phyloP scores from a whole-genome alignment of 35 echinoderm and acorn worm genomes.

The Apostichopus californicus region DNA sequence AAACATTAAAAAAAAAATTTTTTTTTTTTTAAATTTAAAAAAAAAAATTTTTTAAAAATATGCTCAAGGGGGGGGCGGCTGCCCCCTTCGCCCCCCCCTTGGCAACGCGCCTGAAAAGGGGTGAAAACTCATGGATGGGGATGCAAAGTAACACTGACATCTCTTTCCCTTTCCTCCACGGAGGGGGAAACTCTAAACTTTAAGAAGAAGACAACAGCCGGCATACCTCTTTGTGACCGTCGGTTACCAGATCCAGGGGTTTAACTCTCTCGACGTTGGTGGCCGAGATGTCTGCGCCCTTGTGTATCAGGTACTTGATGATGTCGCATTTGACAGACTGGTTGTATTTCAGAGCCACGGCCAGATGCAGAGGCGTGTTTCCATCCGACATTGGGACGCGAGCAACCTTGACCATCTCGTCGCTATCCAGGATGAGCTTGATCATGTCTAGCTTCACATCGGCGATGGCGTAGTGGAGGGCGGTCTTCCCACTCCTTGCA shows the following conservation, averaged over 20 bases:
- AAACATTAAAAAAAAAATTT: too few species aligned
- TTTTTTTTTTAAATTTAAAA: too few species aligned
- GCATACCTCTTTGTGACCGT: slow-evolving; percentile 39
- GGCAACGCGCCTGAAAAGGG: too few species aligned
- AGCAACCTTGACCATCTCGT: background rate
- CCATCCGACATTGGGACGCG: slow-evolving; percentile 35
- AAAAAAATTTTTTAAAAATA: too few species aligned
- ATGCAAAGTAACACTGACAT: too few species aligned
- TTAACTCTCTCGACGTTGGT: slow-evolving; percentile 26
- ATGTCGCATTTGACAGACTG: slow-evolving; percentile 7
- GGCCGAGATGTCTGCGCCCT: slow-evolving; percentile 42
- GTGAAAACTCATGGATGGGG: too few species aligned
- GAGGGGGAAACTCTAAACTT: too few species aligned
- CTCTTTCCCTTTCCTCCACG: too few species aligned
- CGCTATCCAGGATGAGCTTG: background rate
- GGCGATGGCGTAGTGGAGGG: slow-evolving; percentile 44
- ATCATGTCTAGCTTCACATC: slow-evolving; percentile 39
- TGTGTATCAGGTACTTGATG: slow-evolving; percentile 23
- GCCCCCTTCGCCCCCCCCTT: too few species aligned
- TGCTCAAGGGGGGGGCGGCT: too few species aligned
- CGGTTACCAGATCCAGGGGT: slow-evolving; percentile 7
- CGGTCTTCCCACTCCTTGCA: slow-evolving; percentile 42
- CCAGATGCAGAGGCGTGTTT: slow-evolving; percentile 51
- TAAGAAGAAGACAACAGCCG: too few species aligned
- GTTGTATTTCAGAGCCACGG: background rate